Conservation (phyloP, 2,113 vertebrate species). For the Aphelocoma coerulescens region DNA sequence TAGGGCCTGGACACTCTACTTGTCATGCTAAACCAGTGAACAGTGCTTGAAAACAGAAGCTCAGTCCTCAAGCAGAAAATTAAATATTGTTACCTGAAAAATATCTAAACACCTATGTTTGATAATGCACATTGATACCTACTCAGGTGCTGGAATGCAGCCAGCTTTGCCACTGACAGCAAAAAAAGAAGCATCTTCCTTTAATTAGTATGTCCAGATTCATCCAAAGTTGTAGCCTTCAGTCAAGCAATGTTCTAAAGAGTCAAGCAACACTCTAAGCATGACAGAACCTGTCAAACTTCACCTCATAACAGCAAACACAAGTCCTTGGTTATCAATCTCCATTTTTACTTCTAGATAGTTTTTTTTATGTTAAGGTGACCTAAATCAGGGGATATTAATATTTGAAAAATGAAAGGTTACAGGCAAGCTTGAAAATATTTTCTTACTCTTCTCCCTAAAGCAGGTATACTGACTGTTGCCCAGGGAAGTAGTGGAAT, state of each 20-base stretch:
- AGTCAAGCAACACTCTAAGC: not conserved
- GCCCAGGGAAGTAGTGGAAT: not conserved
- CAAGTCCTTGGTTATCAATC: not conserved
- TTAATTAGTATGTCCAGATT: not conserved
- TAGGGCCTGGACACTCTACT: not conserved
- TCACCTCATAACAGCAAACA: not conserved
- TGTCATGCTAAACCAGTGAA: not conserved
- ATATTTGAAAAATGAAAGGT: not conserved
- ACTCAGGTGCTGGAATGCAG: not conserved
- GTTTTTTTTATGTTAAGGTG: not conserved
- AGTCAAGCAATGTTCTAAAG: not conserved
- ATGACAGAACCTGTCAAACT: not conserved
- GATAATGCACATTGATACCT: not conserved
- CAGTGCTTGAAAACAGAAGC: not conserved
- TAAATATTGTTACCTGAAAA: not conserved
- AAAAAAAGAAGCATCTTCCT: not conserved
- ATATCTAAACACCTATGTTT: not conserved
- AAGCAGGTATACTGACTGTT: not conserved
- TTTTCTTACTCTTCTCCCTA: not conserved
- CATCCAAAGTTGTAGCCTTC: not conserved
- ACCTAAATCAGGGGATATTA: not conserved
- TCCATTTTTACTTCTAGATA: not conserved
- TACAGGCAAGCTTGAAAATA: not conserved
- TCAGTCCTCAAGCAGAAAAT: not conserved
- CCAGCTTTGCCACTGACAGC: not conserved